Base-by-base conservation (phyloP, 92 coral and sea anemone genomes). In the Desmophyllum pertusum region DNA sequence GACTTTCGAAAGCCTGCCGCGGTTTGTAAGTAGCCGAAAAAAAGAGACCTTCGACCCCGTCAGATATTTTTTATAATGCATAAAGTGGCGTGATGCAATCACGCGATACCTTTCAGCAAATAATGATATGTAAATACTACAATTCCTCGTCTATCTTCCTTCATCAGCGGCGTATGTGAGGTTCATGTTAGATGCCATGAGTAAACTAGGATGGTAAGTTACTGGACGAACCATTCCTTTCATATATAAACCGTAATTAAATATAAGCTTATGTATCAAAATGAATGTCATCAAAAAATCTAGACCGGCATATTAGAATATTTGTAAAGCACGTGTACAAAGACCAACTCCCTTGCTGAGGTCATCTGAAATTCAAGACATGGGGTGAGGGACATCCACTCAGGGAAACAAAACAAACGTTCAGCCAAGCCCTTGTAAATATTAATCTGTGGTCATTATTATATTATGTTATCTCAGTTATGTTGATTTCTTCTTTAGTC, bases 181-280 rank as follows among this genome's bases (percentile, higher is more conserved):
- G 35, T 94, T 94, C 70, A 94, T 94, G 98, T 51, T 94, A 70
- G 86, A 94, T 17, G 95, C 98, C 4, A 94, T 94, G 98, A 85
- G 86, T 68, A 94, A 89, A 57, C 83, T 94, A 36, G 98, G 98
- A 78, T 94, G 98, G 98, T 94, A 73, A 81, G 95, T 82, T 43
- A 3, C 39, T 21, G 0, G 11, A 39, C n/a, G 51, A 37, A n/a
- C 55, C 8, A 14, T 14, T 4, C 11, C 1, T 7, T 2, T 51
- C 14, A 48, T 30, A 29, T 37, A 33, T 53, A 27, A 5, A 55
- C n/a, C n/a, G n/a, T n/a, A n/a, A n/a, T n/a, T n/a, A n/a, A n/a
- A n/a, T n/a, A n/a, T n/a, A n/a, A n/a, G n/a, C n/a, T n/a, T 55
- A n/a, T 55, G 48, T 0, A 48, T 13, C 53, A 48, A 48, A 48